These are phyloP conservation scores for Caranx melampygus DNA, from an alignment of 2,113 vertebrate genomes.

Conservation along the genomic window DNA sequence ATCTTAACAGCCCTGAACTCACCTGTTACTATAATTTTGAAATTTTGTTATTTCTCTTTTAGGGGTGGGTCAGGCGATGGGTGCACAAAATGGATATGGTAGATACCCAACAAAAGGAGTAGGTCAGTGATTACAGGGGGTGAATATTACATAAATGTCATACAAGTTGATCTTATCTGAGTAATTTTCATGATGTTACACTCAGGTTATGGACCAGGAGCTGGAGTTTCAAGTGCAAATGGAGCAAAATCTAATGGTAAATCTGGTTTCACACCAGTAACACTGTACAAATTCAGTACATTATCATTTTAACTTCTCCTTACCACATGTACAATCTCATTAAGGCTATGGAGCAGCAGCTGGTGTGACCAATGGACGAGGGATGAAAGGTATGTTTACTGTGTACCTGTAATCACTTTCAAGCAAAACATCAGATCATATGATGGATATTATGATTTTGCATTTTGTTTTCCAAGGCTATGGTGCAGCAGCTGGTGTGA, in stretches of 20 bases:
- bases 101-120: slow-evolving; percentile 65
- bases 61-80: slow-evolving; percentile 64
- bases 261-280: background rate
- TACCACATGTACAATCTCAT: background rate
- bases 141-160: background rate
- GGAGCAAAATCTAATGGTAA: slow-evolving; percentile 48
- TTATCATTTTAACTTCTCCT: background rate
- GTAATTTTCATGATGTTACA: background rate
- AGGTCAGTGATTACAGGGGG: slow-evolving; percentile 46
- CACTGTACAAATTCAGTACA: background rate
- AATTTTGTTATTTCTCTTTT: background rate
- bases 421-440: background rate
- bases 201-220: slow-evolving; percentile 24
- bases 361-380: slow-evolving; percentile 31
- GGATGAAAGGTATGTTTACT: slow-evolving; percentile 43
- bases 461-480: slow-evolving; percentile 52
- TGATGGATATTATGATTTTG: background rate
- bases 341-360: slow-evolving; percentile 57
- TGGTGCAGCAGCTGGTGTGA: slow-evolving; percentile 37
- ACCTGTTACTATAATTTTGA: background rate
- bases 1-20: background rate
- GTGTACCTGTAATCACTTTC: background rate
- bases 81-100: slow-evolving; percentile 53
- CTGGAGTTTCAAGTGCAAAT: slow-evolving; percentile 21
- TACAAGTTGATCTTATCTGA: background rate